Percentiles rank a stretch among this genome's conserved stretches.
Evolutionary conservation across 2,797 vertebrate species (phyloP).

Genomic region (Acanthornis magna): DNA sequence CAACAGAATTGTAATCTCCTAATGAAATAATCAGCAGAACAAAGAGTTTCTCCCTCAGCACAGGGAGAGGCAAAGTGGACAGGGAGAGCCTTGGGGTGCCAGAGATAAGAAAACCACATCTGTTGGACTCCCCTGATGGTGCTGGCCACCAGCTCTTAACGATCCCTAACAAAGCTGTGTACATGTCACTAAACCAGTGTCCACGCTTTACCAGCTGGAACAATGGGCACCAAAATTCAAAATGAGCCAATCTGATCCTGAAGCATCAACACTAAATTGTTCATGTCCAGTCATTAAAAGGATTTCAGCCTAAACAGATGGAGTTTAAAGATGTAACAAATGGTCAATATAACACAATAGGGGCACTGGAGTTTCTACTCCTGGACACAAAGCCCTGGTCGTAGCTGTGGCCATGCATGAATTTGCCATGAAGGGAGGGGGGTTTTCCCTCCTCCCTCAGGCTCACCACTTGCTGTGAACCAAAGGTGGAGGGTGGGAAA

Average conservation of each 20-base stretch:
- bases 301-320: slow-evolving; percentile 24
- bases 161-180: neutral
- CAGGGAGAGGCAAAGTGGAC: neutral
- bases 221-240: neutral
- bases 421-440: neutral
- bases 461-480: neutral
- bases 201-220: neutral
- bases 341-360: neutral
- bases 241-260: neutral
- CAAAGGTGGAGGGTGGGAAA: neutral
- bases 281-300: neutral
- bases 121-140: neutral
- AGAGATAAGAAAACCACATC: slow-evolving; percentile 8
- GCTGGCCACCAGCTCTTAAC: neutral
- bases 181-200: neutral
- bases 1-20: neutral
- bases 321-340: slow-evolving; percentile 25
- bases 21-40: neutral
- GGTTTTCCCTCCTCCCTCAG: neutral
- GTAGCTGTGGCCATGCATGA: neutral
- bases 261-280: neutral
- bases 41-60: neutral
- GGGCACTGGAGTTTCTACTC: neutral
- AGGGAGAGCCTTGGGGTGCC: neutral
- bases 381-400: neutral